Evolutionary conservation across 2,113 vertebrate genomes (phyloP), one percentile per base, ranked within the genome.

Genomic region (Motacilla tschutschensis): DNA sequence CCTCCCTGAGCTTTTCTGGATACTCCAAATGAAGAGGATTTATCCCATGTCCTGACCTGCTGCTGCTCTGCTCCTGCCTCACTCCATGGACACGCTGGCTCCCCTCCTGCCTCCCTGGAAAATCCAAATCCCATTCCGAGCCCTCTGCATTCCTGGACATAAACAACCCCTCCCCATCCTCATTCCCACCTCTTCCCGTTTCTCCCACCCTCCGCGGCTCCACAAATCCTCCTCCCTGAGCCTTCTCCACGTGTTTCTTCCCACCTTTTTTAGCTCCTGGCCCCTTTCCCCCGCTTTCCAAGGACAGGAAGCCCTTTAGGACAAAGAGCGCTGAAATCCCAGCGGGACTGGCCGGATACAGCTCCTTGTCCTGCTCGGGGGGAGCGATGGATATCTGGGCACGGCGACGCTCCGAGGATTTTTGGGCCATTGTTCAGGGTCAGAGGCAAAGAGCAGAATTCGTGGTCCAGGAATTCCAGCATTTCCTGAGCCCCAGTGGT

Each of bases 31-130:
- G 8, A 69, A 14, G 38, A 4, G 16, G 2, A 26, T 77, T 73
- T 48, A 25, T 38, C 70, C 50, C 13, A 2, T 26, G 28, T 1
- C 6, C 66, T 6, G 28, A 20, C 29, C 38, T 47, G 35, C 48
- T 36, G 67, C 86, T n/a, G 29, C 69, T 62, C 41, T 4, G 9
- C 76, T 83, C 38, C 69, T 31, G 10, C 43, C 43, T 28, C 2
- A 0, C 43, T 17, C 18, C 25, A 2, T 0, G 2, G 66, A 11
- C 40, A 9, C 1, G 0, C 9, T 0, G 31, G 40, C 41, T 41
- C 63, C 31, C 25, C 22, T 84, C 33, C 70, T 10, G 5, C 17
- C 35, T 50, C 31, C 70, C 36, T 35, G 58, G 25, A 25, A 40
- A 47, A 55, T 8, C 33, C 55, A 14, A 38, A 3, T 44, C 58